These are phyloP conservation scores for Ischnura elegans DNA, from an alignment of 2,888 invertebrate species.

Conservation along the genomic window DNA sequence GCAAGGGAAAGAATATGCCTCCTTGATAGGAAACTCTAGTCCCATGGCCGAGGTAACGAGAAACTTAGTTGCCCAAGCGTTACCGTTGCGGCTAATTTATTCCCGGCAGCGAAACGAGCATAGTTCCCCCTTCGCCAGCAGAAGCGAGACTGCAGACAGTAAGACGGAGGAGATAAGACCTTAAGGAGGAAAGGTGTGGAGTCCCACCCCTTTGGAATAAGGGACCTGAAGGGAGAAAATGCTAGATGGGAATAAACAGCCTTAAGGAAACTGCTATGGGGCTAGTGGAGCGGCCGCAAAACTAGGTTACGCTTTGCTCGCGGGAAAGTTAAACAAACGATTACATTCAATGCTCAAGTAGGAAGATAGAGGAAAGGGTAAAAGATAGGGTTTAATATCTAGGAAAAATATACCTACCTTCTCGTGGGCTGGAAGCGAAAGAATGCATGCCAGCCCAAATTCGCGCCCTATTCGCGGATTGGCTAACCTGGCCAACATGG, in stretches of 20 bases:
- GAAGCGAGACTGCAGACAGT: background rate
- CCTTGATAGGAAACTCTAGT: slow-evolving; percentile 12
- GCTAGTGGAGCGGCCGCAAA: background rate
- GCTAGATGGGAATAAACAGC: background rate
- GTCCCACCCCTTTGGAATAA: background rate
- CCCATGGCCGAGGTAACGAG: background rate
- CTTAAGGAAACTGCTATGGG: background rate
- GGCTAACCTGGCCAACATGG: background rate
- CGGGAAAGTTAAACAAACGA: slow-evolving; percentile 26
- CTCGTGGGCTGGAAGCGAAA: background rate
- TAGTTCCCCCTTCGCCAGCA: background rate
- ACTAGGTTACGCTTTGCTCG: background rate
- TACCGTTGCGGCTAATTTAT: background rate
- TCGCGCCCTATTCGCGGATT: background rate
- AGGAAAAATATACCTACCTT: background rate
- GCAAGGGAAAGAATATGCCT: background rate
- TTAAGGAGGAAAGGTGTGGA: background rate
- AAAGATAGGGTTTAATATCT: background rate
- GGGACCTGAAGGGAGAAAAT: background rate
- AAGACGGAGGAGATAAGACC: background rate
- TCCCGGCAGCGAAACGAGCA: background rate
- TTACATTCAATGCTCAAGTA: background rate
- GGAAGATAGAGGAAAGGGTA: background rate
- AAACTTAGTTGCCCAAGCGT: background rate
- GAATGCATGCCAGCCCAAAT: background rate